Percentiles rank a stretch among this genome's conserved stretches.
Evolutionary conservation across 1,140 invertebrate species (phyloP).

Genomic region (Apis florea): DNA sequence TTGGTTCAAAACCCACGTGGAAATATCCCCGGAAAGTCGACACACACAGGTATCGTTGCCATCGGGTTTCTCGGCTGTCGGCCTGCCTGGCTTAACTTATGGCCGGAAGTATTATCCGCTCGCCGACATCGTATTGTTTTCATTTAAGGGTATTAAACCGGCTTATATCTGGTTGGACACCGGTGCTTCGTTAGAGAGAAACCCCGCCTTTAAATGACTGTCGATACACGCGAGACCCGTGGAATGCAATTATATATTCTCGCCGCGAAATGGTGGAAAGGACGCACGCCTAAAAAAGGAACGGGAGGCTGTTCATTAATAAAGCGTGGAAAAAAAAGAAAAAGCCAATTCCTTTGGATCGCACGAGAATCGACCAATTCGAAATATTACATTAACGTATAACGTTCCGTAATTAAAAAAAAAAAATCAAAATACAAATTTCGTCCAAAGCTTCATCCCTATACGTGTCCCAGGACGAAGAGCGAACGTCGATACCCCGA

Average conservation of each 20-base stretch:
- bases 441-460: no score
- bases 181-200: conserved; percentile 37
- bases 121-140: conserved; percentile 60
- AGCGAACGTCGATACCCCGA: not conserved
- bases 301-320: no score
- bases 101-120: conserved; percentile 66
- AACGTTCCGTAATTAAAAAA: no score
- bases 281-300: not conserved
- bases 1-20: no score
- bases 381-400: no score
- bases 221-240: not conserved
- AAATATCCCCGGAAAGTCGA: no score
- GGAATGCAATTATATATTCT: conserved; percentile 34
- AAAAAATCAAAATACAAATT: no score
- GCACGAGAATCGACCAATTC: no score
- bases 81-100: conserved; percentile 53
- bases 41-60: not conserved
- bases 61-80: conserved; percentile 16
- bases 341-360: no score
- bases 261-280: not conserved
- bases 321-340: no score
- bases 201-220: conserved; percentile 45
- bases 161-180: conserved; percentile 48
- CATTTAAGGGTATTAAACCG: conserved; percentile 51
- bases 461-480: no score